Evolutionary conservation across 2,797 vertebrate species (phyloP).

Genomic region (Acanthis flammea): DNA sequence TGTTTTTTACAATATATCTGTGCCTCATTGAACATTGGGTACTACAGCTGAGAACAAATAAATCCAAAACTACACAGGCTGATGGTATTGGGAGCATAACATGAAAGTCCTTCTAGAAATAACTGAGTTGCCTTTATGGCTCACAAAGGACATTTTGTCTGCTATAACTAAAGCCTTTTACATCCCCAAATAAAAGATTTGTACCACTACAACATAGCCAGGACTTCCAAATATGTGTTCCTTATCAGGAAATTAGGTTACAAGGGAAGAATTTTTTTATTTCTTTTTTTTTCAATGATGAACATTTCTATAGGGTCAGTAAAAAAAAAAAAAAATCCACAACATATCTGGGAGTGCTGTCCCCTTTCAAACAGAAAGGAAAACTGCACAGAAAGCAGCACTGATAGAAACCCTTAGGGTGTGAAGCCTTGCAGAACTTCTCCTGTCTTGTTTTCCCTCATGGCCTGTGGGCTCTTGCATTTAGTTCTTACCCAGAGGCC

Average conservation of each 20-base stretch:
- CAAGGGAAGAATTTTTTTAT: background rate
- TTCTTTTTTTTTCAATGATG: rapidly evolving
- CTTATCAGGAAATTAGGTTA: background rate
- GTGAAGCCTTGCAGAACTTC: background rate
- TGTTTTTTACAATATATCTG: background rate
- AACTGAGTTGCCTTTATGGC: background rate
- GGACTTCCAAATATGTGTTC: background rate
- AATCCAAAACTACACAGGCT: background rate
- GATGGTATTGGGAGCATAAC: background rate
- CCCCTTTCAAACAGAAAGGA: background rate
- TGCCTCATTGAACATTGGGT: background rate
- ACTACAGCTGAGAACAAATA: background rate
- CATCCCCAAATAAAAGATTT: background rate
- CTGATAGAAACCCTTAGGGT: background rate
- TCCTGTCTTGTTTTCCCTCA: background rate
- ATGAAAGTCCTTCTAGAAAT: background rate
- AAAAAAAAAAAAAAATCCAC: background rate
- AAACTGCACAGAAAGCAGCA: background rate
- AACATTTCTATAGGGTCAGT: background rate
- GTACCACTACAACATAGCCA: background rate
- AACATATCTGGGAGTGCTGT: background rate
- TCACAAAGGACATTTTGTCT: background rate
- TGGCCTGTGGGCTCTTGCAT: background rate
- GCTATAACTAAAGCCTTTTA: background rate
- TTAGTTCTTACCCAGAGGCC: background rate